Evolutionary conservation across 2,888 invertebrate genomes (phyloP).

Genomic region (Silvanus unidentatus): DNA sequence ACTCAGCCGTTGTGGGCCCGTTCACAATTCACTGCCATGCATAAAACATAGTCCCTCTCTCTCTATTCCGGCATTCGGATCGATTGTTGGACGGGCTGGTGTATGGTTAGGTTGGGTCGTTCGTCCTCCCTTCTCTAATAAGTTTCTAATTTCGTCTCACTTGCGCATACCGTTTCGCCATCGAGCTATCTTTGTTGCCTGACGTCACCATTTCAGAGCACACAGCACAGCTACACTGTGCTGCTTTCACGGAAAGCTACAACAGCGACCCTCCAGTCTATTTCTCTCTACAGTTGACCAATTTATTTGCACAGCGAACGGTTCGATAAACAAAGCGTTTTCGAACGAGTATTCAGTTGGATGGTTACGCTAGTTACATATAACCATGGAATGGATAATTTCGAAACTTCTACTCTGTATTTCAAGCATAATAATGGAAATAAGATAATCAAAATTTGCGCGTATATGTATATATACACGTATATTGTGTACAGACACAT

Average conservation of each 20-base stretch:
- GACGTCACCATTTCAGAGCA: conserved; percentile 47
- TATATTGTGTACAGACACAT: no score
- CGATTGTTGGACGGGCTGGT: conserved; percentile 42
- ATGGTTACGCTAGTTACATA: conserved; percentile 46
- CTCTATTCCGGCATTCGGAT: conserved; percentile 49
- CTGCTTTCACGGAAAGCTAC: conserved; percentile 49
- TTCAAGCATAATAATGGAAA: conserved; percentile 49
- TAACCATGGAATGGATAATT: conserved; percentile 50
- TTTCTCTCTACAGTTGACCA: conserved; percentile 46
- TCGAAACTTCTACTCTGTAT: conserved; percentile 50
- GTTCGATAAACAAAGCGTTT: conserved; percentile 41
- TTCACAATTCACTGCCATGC: conserved; percentile 43
- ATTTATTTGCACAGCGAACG: conserved; percentile 22
- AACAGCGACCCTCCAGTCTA: conserved; percentile 48
- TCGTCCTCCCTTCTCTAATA: conserved; percentile 44
- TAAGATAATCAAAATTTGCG: conserved; percentile 49
- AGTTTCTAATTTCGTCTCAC: conserved; percentile 39
- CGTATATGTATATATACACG: conserved; percentile 30
- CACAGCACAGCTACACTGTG: conserved; percentile 45
- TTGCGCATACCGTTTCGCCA: conserved; percentile 16
- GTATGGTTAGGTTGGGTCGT: conserved; percentile 47
- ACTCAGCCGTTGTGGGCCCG: conserved; percentile 47
- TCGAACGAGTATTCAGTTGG: conserved; percentile 31
- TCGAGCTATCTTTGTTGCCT: conserved; percentile 35
- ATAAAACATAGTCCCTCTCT: conserved; percentile 45